Conservation (phyloP, 2,888 invertebrate genomes). For the Cyaniris semiargus region DNA sequence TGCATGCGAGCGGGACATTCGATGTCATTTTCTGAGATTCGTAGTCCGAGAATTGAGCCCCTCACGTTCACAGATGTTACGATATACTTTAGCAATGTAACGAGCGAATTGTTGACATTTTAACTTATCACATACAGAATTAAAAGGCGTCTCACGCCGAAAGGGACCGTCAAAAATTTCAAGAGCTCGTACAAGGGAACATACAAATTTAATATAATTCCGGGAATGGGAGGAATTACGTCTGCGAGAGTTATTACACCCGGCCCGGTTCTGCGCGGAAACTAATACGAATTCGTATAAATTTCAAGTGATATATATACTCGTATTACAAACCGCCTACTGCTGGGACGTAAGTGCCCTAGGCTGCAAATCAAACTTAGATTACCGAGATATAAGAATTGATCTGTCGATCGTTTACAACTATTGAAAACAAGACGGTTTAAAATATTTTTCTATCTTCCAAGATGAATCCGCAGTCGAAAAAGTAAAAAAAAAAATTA, state of each 20-base stretch:
- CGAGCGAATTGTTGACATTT: background rate
- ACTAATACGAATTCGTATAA: slow-evolving; percentile 27
- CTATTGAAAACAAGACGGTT: too few relatives aligned
- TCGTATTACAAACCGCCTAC: background rate
- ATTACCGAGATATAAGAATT: too few relatives aligned
- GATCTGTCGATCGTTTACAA: too few relatives aligned
- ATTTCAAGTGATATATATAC: slow-evolving; percentile 6
- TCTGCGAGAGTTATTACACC: slow-evolving; percentile 29
- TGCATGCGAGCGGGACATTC: background rate
- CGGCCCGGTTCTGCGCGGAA: slow-evolving; percentile 16
- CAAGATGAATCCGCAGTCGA: too few relatives aligned
- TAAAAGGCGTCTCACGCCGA: background rate
- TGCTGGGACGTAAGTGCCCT: background rate
- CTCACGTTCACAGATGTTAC: too few relatives aligned
- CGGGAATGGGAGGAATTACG: slow-evolving; percentile 23
- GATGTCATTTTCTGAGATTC: background rate
- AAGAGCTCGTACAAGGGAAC: slow-evolving; percentile 8
- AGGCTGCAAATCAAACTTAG: too few relatives aligned
- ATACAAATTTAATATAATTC: slow-evolving; percentile 20
- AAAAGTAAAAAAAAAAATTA: too few relatives aligned
- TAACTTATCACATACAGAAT: slow-evolving; percentile 5
- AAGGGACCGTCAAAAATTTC: slow-evolving; percentile 7
- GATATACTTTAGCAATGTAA: background rate
- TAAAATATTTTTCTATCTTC: too few relatives aligned
- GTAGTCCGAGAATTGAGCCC: background rate